A percentile compares a stretch with the other conserved stretches of the same genome.
Conservation (phyloP, 2,888 invertebrate species). For the Crocallis elinguaria region DNA sequence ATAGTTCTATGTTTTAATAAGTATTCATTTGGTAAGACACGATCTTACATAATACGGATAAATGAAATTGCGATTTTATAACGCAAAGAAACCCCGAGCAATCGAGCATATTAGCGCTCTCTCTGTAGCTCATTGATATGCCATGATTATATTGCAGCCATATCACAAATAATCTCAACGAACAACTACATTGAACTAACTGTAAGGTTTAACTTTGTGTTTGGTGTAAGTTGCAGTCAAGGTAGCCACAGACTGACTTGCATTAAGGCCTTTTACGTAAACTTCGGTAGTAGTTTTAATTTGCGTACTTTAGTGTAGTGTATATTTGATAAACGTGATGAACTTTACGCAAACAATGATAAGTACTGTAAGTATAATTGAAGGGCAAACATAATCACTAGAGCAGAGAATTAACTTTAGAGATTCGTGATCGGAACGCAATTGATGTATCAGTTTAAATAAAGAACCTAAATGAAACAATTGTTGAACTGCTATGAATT, state of each 20-base stretch:
- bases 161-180: too few relatives aligned
- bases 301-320: neutral
- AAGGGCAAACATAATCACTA: constrained; percentile 39
- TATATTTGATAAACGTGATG: constrained; percentile 34
- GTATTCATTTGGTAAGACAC: neutral
- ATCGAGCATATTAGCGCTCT: too few relatives aligned
- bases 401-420: constrained; percentile 24
- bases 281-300: constrained; percentile 1
- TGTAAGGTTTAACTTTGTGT: neutral
- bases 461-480: constrained; percentile 28
- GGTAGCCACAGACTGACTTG: constrained; percentile 4
- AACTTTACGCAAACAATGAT: constrained; percentile 29
- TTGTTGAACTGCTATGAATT: constrained; percentile 5
- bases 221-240: neutral
- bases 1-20: constrained; percentile 8
- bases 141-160: too few relatives aligned
- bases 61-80: too few relatives aligned
- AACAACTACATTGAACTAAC: too few relatives aligned
- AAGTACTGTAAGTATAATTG: constrained; percentile 15
- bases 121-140: too few relatives aligned
- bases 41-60: too few relatives aligned
- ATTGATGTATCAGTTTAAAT: constrained; percentile 39
- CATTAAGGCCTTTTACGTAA: constrained; percentile 12
- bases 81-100: too few relatives aligned
- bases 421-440: constrained; percentile 42